Evolutionary conservation across 2,113 vertebrate species (phyloP).

Genomic region (Rhinogobius similis): DNA sequence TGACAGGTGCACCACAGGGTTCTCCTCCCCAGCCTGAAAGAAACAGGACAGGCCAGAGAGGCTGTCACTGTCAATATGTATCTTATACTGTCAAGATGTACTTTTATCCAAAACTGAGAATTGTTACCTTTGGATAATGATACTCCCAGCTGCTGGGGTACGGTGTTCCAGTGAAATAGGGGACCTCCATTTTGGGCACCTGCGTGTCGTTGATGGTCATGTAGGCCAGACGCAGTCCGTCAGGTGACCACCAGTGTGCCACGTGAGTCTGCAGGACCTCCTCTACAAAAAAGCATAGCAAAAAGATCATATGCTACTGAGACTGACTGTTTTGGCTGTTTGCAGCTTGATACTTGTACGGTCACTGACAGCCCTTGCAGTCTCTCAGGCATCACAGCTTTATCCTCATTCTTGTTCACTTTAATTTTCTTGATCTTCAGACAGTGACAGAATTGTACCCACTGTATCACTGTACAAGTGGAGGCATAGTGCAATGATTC

Average conservation of each 20-base stretch:
- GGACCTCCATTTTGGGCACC: slow-evolving; percentile 93
- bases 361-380: neutral
- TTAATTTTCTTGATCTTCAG: slow-evolving; percentile 5
- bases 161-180: slow-evolving; percentile 82
- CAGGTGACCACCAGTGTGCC: slow-evolving; percentile 98
- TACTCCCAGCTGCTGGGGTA: slow-evolving; percentile 88
- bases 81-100: neutral
- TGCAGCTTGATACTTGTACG: neutral
- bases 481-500: neutral
- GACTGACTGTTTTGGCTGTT: neutral
- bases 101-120: neutral
- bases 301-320: neutral
- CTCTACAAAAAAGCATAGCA: slow-evolving; percentile 74
- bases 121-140: slow-evolving; percentile 92
- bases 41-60: slow-evolving; percentile 21
- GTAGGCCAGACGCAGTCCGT: slow-evolving; percentile 92
- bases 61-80: slow-evolving; percentile 1
- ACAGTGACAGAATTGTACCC: slow-evolving; percentile 8
- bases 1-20: slow-evolving; percentile 89
- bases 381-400: neutral
- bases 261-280: slow-evolving; percentile 91
- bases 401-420: neutral
- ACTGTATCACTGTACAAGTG: neutral
- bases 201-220: slow-evolving; percentile 92
- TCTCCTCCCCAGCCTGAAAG: slow-evolving; percentile 88